Conservation (phyloP, 1,140 invertebrate genomes). For the Drosophila arawakana region DNA sequence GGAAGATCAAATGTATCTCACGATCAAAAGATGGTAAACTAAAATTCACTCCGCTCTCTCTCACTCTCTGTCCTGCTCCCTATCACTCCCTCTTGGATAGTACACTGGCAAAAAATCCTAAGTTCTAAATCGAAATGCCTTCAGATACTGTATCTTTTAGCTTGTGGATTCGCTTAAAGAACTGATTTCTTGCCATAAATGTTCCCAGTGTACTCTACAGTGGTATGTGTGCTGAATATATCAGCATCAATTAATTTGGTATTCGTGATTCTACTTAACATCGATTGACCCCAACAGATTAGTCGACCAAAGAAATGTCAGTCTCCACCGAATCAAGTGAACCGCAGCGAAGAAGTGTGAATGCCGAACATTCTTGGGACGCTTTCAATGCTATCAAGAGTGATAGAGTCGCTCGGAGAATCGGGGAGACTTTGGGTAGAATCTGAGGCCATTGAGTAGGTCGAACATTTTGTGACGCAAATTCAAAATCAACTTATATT, state of each 20-base stretch:
- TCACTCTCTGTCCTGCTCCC: background rate
- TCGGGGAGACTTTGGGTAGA: background rate
- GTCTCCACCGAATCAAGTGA: constrained; percentile 50
- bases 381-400: background rate
- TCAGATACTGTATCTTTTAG: too few species aligned
- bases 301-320: constrained; percentile 73
- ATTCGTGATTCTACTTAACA: constrained; percentile 85
- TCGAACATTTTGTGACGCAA: constrained; percentile 73
- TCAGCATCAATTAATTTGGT: constrained; percentile 84
- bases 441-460: constrained; percentile 35
- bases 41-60: background rate
- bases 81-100: background rate
- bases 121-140: too few species aligned
- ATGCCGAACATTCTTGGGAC: constrained; percentile 30
- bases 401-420: background rate
- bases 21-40: constrained; percentile 16
- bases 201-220: background rate
- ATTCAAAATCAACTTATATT: constrained; percentile 62
- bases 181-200: too few species aligned
- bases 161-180: too few species aligned
- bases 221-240: constrained; percentile 51
- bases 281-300: constrained; percentile 84
- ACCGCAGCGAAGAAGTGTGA: constrained; percentile 2
- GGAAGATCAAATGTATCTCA: constrained; percentile 24
- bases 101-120: background rate